These are phyloP conservation scores for Ditylenchus dipsaci DNA, from an alignment of 1,140 invertebrate genomes.

Conservation along the genomic window DNA sequence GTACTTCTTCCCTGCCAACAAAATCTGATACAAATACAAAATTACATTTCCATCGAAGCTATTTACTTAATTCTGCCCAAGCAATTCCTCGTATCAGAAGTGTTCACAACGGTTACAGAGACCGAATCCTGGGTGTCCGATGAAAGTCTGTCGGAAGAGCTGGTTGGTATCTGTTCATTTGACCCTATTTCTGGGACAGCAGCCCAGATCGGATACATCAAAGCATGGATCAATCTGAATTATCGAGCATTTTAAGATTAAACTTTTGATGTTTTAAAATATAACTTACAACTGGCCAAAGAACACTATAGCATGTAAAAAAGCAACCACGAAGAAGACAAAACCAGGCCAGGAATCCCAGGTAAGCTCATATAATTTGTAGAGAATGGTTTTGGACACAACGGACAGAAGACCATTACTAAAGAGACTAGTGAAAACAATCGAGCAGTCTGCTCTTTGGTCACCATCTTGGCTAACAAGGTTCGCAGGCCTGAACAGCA, in stretches of 20 bases:
- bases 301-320: conserved; percentile 4
- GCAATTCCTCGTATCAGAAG: no score
- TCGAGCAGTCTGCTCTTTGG: conserved; percentile 29
- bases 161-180: neutral
- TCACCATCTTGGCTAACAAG: conserved; percentile 26
- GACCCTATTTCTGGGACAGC: neutral
- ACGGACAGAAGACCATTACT: conserved; percentile 30
- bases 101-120: conserved; percentile 2
- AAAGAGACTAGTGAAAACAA: conserved; percentile 25
- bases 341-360: conserved; percentile 32
- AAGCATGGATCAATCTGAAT: conserved; percentile 15
- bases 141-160: neutral
- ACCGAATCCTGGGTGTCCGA: neutral
- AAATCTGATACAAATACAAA: no score
- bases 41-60: no score
- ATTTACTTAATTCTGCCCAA: no score
- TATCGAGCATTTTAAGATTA: neutral
- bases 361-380: conserved; percentile 31
- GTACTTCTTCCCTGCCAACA: no score
- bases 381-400: conserved; percentile 17
- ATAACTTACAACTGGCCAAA: conserved; percentile 27
- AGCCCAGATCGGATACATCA: conserved; percentile 18
- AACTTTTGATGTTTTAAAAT: neutral
- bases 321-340: conserved; percentile 28
- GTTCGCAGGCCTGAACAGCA: conserved; percentile 19